These are phyloP conservation scores for Amphibalanus amphitrite DNA, from an alignment of 1,140 invertebrate genomes.

Conservation along the genomic window DNA sequence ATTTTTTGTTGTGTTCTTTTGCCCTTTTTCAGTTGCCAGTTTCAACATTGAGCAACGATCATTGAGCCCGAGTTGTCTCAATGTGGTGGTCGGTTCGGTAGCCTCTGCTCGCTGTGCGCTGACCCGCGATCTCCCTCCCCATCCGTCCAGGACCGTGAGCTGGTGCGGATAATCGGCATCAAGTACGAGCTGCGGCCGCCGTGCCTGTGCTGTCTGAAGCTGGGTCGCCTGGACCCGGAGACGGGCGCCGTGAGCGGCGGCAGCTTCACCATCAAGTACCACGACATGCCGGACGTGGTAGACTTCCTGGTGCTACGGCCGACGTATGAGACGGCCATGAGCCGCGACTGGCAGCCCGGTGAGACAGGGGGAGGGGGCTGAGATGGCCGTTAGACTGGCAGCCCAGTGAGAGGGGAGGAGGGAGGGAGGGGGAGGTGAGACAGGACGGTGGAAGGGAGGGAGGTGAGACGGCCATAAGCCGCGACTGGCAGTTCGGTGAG, in stretches of 20 bases:
- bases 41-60: too few relatives aligned
- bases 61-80: too few relatives aligned
- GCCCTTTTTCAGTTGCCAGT: too few relatives aligned
- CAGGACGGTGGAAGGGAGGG: too few relatives aligned
- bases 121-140: too few relatives aligned
- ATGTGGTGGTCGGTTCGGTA: too few relatives aligned
- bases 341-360: slow-evolving; percentile 52
- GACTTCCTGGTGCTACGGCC: slow-evolving; percentile 89
- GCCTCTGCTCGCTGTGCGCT: too few relatives aligned
- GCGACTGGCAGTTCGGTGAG: slow-evolving; percentile 55
- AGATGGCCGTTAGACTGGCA: too few relatives aligned
- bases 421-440: too few relatives aligned
- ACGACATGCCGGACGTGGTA: slow-evolving; percentile 93
- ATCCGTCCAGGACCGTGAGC: slow-evolving; percentile 42
- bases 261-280: slow-evolving; percentile 75
- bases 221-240: slow-evolving; percentile 54
- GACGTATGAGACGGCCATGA: slow-evolving; percentile 64
- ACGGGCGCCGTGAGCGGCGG: slow-evolving; percentile 44
- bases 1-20: too few relatives aligned
- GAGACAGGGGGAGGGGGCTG: slow-evolving; percentile 27
- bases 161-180: slow-evolving; percentile 80
- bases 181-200: slow-evolving; percentile 86
- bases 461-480: slow-evolving; percentile 54
- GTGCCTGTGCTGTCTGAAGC: slow-evolving; percentile 67
- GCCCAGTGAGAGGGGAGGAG: too few relatives aligned